Percentiles rank a stretch among this genome's conserved stretches.
Conservation (phyloP, 2,888 invertebrate genomes). For the Pegoplata infirma region DNA sequence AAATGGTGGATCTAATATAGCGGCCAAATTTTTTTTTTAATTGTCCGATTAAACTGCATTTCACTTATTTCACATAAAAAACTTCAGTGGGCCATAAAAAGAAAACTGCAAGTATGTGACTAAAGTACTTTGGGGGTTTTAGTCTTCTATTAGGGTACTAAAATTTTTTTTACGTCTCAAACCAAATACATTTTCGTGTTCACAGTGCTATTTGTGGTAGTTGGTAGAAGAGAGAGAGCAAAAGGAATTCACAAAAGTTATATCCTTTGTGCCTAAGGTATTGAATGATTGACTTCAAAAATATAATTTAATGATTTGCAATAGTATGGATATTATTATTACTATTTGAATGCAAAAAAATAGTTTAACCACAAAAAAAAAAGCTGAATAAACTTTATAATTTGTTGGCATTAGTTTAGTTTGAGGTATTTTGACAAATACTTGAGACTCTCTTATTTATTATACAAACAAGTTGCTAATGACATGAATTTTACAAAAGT, state of each 20-base stretch:
- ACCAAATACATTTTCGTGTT: too few relatives aligned
- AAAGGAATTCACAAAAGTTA: conserved; percentile 42
- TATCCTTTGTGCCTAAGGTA: conserved; percentile 30
- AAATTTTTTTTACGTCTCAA: too few relatives aligned
- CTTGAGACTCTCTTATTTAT: conserved; percentile 62
- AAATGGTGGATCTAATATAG: too few relatives aligned
- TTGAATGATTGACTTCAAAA: conserved; percentile 61
- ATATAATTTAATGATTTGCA: conserved; percentile 35
- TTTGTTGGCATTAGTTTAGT: conserved; percentile 59
- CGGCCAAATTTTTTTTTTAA: too few relatives aligned
- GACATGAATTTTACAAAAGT: conserved; percentile 42
- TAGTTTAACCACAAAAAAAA: conserved; percentile 2
- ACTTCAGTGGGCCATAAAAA: too few relatives aligned
- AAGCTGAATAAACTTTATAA: conserved; percentile 50
- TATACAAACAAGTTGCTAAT: conserved; percentile 54
- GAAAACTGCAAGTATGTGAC: too few relatives aligned
- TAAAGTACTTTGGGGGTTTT: too few relatives aligned
- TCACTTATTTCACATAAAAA: too few relatives aligned
- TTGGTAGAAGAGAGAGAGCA: background rate
- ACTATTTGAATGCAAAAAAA: conserved; percentile 17
- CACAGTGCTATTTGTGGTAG: conserved; percentile 26
- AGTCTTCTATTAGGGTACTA: too few relatives aligned
- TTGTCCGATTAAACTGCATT: too few relatives aligned
- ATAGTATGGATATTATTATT: conserved; percentile 47
- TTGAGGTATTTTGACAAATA: conserved; percentile 62